phyloP scores from a whole-genome alignment of 2,888 invertebrate species.

The Lasioglossum malachurum region DNA sequence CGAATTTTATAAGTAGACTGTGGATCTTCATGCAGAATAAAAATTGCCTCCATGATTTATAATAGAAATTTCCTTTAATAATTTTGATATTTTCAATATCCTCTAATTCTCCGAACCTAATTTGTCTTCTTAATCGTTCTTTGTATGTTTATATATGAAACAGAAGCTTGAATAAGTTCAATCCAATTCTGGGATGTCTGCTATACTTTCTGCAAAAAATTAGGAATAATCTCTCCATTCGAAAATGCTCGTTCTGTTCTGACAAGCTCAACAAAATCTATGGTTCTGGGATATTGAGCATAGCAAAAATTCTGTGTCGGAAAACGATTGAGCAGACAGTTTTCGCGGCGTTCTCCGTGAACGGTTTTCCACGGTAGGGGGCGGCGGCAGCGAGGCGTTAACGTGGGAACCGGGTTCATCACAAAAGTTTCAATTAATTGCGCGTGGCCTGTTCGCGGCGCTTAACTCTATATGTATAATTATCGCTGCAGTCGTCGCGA shows the following conservation, averaged over 20 bases:
- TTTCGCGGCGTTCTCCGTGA: neutral
- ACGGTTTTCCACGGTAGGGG: neutral
- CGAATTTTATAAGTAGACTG: too few species aligned
- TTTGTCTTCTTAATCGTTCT: too few species aligned
- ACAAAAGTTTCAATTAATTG: conserved; percentile 24
- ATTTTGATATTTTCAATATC: too few species aligned
- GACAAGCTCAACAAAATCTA: neutral
- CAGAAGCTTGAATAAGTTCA: too few species aligned
- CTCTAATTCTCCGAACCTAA: too few species aligned
- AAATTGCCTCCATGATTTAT: too few species aligned
- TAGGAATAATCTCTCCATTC: neutral
- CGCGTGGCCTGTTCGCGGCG: neutral
- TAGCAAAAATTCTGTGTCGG: neutral
- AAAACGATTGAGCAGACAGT: neutral
- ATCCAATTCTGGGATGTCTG: neutral
- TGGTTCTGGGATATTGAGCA: neutral
- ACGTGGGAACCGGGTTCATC: conserved; percentile 9
- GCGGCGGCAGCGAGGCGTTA: neutral
- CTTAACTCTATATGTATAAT: conserved; percentile 9
- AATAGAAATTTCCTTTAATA: too few species aligned
- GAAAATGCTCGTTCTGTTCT: neutral
- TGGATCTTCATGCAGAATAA: too few species aligned
- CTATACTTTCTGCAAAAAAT: neutral
- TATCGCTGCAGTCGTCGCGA: conserved; percentile 3
- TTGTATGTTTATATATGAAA: too few species aligned